A percentile compares a stretch with the other conserved stretches of the same genome.
These are phyloP conservation scores for Glaucomys volans DNA, from an alignment of 2,113 vertebrate species.

Conservation along the genomic window DNA sequence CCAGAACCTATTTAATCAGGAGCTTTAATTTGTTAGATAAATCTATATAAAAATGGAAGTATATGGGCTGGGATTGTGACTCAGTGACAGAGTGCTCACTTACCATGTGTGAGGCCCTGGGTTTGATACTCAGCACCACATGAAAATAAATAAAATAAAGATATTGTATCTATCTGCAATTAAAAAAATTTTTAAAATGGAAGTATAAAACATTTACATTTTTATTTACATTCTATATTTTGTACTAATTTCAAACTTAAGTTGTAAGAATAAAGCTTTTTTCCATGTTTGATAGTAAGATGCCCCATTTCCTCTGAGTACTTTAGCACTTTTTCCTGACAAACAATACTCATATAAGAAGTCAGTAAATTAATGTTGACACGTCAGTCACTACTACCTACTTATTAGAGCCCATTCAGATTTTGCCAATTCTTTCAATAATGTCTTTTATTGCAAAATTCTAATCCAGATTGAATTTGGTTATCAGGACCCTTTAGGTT, in stretches of 20 bases:
- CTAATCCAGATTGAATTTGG: neutral
- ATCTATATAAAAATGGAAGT: neutral
- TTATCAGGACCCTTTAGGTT: neutral
- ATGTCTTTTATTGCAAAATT: neutral
- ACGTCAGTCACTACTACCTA: neutral
- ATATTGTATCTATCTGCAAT: too few relatives aligned
- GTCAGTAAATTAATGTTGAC: neutral
- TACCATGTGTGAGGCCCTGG: too few relatives aligned
- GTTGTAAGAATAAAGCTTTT: neutral
- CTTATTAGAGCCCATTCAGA: neutral
- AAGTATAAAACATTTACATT: neutral
- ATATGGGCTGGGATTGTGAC: neutral
- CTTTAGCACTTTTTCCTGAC: neutral
- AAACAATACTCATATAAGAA: neutral
- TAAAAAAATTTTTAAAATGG: neutral
- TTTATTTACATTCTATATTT: slow-evolving; percentile 16
- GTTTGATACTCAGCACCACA: too few relatives aligned
- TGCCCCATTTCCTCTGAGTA: neutral
- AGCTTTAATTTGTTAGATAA: neutral
- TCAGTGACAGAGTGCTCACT: too few relatives aligned
- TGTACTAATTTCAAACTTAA: slow-evolving; percentile 32
- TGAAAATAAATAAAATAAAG: too few relatives aligned
- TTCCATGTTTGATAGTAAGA: neutral
- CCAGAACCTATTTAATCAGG: neutral
- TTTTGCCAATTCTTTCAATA: neutral